Percentiles rank a stretch among this genome's conserved stretches.
These are phyloP conservation scores for Dasyornis broadbenti DNA, from an alignment of 2,113 vertebrate genomes.

Conservation along the genomic window DNA sequence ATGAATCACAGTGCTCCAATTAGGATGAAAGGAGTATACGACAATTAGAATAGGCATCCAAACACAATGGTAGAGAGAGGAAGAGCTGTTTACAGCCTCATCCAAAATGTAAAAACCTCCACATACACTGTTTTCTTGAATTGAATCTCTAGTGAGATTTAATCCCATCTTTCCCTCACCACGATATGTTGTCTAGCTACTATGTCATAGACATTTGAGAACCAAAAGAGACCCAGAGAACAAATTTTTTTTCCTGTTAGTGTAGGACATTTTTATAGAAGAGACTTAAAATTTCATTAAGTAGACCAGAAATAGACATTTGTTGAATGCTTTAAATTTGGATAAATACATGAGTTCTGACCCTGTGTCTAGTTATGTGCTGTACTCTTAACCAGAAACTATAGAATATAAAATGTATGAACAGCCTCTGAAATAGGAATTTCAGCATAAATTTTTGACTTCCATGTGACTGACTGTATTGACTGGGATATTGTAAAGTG, in stretches of 20 bases:
- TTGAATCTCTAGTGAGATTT: not conserved
- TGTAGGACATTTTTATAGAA: not conserved
- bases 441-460: not conserved
- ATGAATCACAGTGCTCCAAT: not conserved
- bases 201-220: not conserved
- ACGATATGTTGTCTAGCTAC: not conserved
- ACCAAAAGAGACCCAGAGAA: not conserved
- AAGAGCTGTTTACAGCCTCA: not conserved
- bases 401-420: not conserved
- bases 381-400: not conserved
- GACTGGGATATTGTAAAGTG: not conserved
- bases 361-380: not conserved
- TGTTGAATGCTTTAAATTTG: accelerated
- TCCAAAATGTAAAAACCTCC: not conserved
- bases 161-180: not conserved
- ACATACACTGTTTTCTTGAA: not conserved
- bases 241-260: not conserved
- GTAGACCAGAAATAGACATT: not conserved
- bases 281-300: not conserved
- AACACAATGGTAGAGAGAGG: not conserved
- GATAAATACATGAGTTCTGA: not conserved
- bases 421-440: not conserved
- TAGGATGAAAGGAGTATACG: not conserved
- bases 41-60: not conserved
- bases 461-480: not conserved